Base-by-base conservation (phyloP, 2,797 vertebrate species). In the Eremophila alpestris region DNA sequence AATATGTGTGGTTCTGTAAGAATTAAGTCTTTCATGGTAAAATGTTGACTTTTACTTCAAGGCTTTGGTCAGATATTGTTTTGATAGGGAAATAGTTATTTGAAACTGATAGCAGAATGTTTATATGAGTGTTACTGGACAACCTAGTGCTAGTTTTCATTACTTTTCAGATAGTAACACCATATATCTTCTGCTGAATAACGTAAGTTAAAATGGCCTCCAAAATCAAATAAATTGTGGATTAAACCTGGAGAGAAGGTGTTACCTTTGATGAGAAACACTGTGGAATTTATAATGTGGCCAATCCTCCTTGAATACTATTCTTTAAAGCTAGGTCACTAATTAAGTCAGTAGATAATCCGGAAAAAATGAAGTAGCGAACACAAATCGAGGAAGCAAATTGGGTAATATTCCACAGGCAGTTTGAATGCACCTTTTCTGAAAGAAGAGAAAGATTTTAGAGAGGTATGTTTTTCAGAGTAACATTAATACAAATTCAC, bases 271-370 rank as follows among this genome's bases (percentile, higher is more conserved):
- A 22, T 79, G 46, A 84, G 54, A 63, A 93, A 69, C n/a, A 65
- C 26, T 51, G 40, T 78, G 49, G 67, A 94, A 93, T 86, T 41
- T 84, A 41, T 69, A 48, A 26, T 83, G 38, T 87, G 16, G 20
- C 63, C 93, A 94, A 84, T 82, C 58, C 48, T 41, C 8, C 48
- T 93, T 62, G 79, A 83, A 75, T 41, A 43, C 15, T 41, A 8
- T 68, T 90, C n/a, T 55, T 75, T 60, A 91, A 80, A 90, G 15
- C 58, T 85, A 49, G 11, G 8, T 77, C 18, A n/a, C 40, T 95
- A 90, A 67, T 93, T 94, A 82, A 88, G 59, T 88, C 43, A 84
- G 17, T 83, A 71, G 23, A 60, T 73, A 96, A 69, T 89, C 58
- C 75, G 77, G 41, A 45, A 83, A 76, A 87, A 38, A 89, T 51